Conservation (phyloP, 2,888 invertebrate genomes). For the Agrotis exclamationis region DNA sequence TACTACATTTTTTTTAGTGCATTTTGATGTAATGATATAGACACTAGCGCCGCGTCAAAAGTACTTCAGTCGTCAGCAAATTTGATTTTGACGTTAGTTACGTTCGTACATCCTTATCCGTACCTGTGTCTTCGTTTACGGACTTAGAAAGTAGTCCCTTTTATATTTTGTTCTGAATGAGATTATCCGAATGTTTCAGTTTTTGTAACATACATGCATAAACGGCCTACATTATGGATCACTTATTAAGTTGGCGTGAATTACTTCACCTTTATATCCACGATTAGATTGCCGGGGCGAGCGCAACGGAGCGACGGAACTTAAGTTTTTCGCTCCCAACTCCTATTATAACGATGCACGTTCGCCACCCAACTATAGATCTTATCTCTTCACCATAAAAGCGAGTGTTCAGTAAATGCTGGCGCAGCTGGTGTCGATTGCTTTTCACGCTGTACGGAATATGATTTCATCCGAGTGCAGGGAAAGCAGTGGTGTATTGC, state of each 20-base stretch:
- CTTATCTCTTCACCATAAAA: constrained; percentile 63
- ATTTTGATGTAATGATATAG: no score
- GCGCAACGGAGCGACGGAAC: constrained; percentile 75
- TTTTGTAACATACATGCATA: constrained; percentile 16
- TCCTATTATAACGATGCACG: constrained; percentile 68
- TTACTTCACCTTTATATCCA: constrained; percentile 62
- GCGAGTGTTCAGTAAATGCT: constrained; percentile 46
- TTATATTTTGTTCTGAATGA: constrained; percentile 37
- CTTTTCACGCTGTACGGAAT: constrained; percentile 79
- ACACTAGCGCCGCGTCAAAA: no score
- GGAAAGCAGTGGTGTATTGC: constrained; percentile 80
- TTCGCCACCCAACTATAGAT: constrained; percentile 61
- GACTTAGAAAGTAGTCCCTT: no score
- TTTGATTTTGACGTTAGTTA: no score
- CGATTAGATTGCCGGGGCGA: constrained; percentile 66
- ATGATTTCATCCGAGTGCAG: constrained; percentile 80
- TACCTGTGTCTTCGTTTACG: no score
- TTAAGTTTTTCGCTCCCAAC: constrained; percentile 72
- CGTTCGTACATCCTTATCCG: no score
- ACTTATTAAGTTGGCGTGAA: constrained; percentile 40
- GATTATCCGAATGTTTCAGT: constrained; percentile 35
- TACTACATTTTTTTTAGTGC: no score
- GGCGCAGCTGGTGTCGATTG: constrained; percentile 72
- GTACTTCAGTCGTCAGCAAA: no score
- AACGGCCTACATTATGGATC: constrained; percentile 24